Base-by-base conservation (phyloP, 2,113 vertebrate species). In the Phoenicopterus ruber region DNA sequence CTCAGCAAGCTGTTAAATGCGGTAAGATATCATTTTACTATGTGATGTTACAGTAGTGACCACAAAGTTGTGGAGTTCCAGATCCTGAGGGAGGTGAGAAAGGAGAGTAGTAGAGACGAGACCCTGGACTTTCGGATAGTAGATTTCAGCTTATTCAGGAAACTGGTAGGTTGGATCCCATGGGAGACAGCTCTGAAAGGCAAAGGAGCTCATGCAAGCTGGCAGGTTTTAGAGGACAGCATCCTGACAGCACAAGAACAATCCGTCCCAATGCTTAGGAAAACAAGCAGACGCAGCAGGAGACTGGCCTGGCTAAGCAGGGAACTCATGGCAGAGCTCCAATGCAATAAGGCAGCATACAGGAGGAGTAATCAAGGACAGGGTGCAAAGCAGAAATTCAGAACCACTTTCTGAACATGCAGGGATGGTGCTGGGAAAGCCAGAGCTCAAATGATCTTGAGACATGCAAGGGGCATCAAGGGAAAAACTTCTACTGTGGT, bases 21-120 rank as follows among this genome's bases (percentile, higher is more conserved):
- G 42, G 18, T 50, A 28, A 50, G 44, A 32, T 34, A 50, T 7
- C 21, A 34, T 59, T 59, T 49, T 82, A 21, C 15, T 40, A 10
- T 2, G 0, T 0, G 1, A 3, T 22, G 29, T 59, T 50, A 49
- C 18, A 34, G 19, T 31, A 62, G 24, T 15, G 36, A 62, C 19
- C 36, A 62, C 46, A 44, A 83, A 52, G 19, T n/a, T 61, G 9
- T 44, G 12, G 31, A 31, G 36, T 52, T n/a, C 31, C 47, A 44
- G 31, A 15, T n/a, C 16, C 46, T 62, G 67, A 72, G 38, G 36
- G 12, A 24, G 9, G 6, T 18, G 32, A 84, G 57, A 36, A 82
- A 81, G 76, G 19, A 58, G 13, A 52, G 19, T 16, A 62, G 26
- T 10, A 31, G 5, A 25, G 6, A n/a, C 44, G 19, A 44, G 38